Conservation (phyloP, 2,113 vertebrate genomes). For the Dipodomys stephensi region DNA sequence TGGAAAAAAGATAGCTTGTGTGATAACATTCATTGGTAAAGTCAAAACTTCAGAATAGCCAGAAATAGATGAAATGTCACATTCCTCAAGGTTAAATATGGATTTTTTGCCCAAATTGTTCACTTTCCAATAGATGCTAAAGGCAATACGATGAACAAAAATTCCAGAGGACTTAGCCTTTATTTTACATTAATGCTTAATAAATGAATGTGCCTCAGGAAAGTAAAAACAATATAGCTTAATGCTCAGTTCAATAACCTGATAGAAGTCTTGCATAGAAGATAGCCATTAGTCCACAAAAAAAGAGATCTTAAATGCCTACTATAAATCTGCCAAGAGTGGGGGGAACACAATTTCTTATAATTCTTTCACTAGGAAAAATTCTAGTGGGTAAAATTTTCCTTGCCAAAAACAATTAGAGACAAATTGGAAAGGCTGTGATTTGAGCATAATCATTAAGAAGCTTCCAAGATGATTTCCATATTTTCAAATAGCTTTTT, state of each 20-base stretch:
- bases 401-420: conserved; percentile 66
- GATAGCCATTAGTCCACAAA: conserved; percentile 49
- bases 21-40: conserved; percentile 29
- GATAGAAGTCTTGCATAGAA: conserved; percentile 10
- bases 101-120: conserved; percentile 14
- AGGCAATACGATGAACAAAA: conserved; percentile 51
- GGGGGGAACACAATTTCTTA: conserved; percentile 48
- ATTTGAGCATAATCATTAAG: conserved; percentile 66
- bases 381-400: conserved; percentile 63
- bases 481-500: conserved; percentile 68
- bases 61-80: neutral
- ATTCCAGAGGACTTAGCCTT: neutral
- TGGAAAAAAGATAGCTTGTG: conserved; percentile 18
- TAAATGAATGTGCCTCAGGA: conserved; percentile 17
- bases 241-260: neutral
- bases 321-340: conserved; percentile 19
- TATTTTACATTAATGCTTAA: conserved; percentile 58
- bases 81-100: neutral
- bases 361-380: conserved; percentile 39
- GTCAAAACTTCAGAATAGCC: neutral
- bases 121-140: conserved; percentile 41
- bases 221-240: conserved; percentile 55
- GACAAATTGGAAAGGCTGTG: conserved; percentile 60
- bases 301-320: conserved; percentile 32
- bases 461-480: conserved; percentile 58